Percentiles rank a stretch among this genome's conserved stretches.
These are phyloP conservation scores for Dendrolimus punctatus DNA, from an alignment of 1,140 invertebrate genomes.

Conservation along the genomic window DNA sequence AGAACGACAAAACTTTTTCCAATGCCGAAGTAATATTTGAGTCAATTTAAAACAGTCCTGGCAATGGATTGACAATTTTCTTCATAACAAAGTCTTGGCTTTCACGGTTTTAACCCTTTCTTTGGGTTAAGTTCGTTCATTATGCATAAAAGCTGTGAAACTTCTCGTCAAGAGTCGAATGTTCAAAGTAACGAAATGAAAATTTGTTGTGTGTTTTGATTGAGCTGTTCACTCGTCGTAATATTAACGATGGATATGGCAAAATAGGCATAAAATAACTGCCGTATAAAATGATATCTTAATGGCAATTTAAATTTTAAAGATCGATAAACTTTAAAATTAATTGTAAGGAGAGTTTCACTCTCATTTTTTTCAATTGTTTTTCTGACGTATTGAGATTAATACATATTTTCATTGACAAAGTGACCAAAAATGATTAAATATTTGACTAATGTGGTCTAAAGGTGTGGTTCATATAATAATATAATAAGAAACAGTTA, in stretches of 20 bases:
- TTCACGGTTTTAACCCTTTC: conserved; percentile 43
- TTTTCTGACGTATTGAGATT: no score
- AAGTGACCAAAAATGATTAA: no score
- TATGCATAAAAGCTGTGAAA: conserved; percentile 28
- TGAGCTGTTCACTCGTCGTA: conserved; percentile 1
- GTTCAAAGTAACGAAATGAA: conserved; percentile 30
- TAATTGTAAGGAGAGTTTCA: no score
- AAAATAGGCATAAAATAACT: not conserved
- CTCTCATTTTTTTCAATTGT: no score
- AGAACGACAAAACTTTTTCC: conserved; percentile 27
- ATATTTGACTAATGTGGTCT: no score
- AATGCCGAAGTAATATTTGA: conserved; percentile 24
- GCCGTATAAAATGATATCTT: no score
- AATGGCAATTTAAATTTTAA: no score
- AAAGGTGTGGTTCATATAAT: no score
- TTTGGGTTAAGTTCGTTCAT: conserved; percentile 44
- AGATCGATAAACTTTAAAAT: no score
- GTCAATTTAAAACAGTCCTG: conserved; percentile 33
- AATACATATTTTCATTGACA: no score
- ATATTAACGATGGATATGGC: conserved; percentile 10
- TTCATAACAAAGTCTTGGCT: conserved; percentile 38
- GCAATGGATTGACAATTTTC: conserved; percentile 51
- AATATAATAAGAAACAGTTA: no score
- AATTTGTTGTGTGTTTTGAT: conserved; percentile 32
- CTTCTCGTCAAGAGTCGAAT: conserved; percentile 34